Conservation (phyloP, 1,140 invertebrate genomes). For the Drosophila malerkotliana region DNA sequence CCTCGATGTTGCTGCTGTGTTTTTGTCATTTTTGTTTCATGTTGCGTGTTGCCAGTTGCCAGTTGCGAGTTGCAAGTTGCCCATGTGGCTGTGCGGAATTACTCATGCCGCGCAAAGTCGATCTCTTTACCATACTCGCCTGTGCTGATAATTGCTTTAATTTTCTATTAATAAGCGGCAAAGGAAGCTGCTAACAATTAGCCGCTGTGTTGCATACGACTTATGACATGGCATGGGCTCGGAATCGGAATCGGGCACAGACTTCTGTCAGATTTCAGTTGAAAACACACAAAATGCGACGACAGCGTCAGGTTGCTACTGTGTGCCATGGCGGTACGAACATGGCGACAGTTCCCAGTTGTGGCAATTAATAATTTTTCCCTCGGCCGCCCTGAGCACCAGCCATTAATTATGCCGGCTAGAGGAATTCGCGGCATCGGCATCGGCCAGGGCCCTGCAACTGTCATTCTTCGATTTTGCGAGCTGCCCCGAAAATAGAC, state of each 20-base stretch:
- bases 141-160: slow-evolving; percentile 79
- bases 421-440: slow-evolving; percentile 32
- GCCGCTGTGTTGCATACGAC: slow-evolving; percentile 77
- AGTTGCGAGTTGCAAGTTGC: slow-evolving; percentile 3
- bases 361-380: slow-evolving; percentile 82
- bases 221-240: slow-evolving; percentile 64
- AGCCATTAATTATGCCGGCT: slow-evolving; percentile 73
- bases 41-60: slow-evolving; percentile 39
- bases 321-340: slow-evolving; percentile 45
- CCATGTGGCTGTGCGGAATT: slow-evolving; percentile 70
- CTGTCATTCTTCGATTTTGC: slow-evolving; percentile 53
- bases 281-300: slow-evolving; percentile 65
- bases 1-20: slow-evolving; percentile 34
- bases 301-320: slow-evolving; percentile 71
- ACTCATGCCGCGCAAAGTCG: slow-evolving; percentile 68
- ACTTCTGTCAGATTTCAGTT: slow-evolving; percentile 61
- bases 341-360: slow-evolving; percentile 82
- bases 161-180: slow-evolving; percentile 80
- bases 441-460: slow-evolving; percentile 10
- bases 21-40: slow-evolving; percentile 52
- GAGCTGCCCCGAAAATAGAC: slow-evolving; percentile 62
- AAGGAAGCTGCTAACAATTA: slow-evolving; percentile 79
- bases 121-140: slow-evolving; percentile 72
- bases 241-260: slow-evolving; percentile 12
- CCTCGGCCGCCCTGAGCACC: slow-evolving; percentile 42